Conservation (phyloP, 2,888 invertebrate genomes). For the Pilophorus perplexus region DNA sequence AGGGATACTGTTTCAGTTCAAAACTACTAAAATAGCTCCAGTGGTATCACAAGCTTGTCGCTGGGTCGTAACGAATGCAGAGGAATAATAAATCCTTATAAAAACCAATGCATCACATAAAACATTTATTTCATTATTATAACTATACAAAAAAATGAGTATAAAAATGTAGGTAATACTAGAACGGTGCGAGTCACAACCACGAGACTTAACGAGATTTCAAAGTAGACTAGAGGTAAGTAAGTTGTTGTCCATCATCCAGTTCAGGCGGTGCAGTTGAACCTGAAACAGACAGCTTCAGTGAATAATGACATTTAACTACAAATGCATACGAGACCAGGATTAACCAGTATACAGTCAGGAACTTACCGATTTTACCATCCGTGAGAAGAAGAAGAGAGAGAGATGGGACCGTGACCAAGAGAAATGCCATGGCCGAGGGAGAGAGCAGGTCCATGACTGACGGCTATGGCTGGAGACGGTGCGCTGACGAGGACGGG, state of each 20-base stretch:
- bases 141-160: neutral
- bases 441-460: neutral
- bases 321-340: neutral
- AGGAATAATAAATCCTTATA: too few relatives aligned
- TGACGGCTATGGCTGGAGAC: neutral
- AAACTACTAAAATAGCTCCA: too few relatives aligned
- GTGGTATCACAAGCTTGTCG: too few relatives aligned
- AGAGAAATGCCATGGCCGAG: neutral
- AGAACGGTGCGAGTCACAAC: neutral
- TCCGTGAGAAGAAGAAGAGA: slow-evolving; percentile 3
- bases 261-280: neutral
- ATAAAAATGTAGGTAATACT: neutral
- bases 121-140: too few relatives aligned
- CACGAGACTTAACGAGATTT: slow-evolving; percentile 14
- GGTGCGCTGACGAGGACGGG: neutral
- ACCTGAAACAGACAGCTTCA: neutral
- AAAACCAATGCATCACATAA: too few relatives aligned
- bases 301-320: neutral
- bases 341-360: too few relatives aligned
- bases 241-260: neutral
- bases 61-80: too few relatives aligned
- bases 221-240: slow-evolving; percentile 6
- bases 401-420: neutral
- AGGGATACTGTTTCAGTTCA: too few relatives aligned
- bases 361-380: too few relatives aligned